Conservation (phyloP, 2,113 vertebrate species). For the Paradoxurus hermaphroditus region DNA sequence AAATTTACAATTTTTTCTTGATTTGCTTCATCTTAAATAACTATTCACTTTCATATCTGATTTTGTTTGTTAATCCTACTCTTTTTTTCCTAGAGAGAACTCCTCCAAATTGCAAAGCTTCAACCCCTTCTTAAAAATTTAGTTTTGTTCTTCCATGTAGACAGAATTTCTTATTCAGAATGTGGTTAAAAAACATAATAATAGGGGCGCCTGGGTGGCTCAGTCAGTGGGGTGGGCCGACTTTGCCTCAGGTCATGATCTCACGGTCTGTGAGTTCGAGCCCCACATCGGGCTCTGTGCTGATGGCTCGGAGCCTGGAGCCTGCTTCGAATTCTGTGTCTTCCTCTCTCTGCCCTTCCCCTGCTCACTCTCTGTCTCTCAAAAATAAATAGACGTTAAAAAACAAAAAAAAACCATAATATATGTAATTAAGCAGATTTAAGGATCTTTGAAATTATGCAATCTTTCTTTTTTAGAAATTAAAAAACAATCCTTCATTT, state of each 20-base stretch:
- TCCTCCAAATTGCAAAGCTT: neutral
- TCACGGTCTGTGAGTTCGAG: too few relatives aligned
- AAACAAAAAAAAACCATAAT: constrained; percentile 12
- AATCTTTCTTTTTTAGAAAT: constrained; percentile 47
- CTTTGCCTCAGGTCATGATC: too few relatives aligned
- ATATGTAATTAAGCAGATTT: neutral
- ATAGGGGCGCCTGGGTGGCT: too few relatives aligned
- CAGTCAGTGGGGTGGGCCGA: too few relatives aligned
- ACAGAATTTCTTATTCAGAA: constrained; percentile 37
- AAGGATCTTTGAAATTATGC: constrained; percentile 20
- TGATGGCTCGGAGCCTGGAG: too few relatives aligned
- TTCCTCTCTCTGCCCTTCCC: too few relatives aligned
- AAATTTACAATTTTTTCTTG: neutral
- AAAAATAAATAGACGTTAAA: too few relatives aligned
- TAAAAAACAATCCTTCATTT: constrained; percentile 27
- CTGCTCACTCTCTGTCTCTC: too few relatives aligned
- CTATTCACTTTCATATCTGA: constrained; percentile 25
- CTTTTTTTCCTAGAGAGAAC: constrained; percentile 21
- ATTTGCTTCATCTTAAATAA: neutral
- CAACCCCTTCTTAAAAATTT: neutral
- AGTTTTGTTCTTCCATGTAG: neutral
- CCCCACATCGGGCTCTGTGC: too few relatives aligned
- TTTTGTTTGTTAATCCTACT: constrained; percentile 5
- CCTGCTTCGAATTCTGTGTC: too few relatives aligned
- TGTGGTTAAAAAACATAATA: constrained; percentile 38